Evolutionary conservation across 2,113 vertebrate species (phyloP), one percentile per base, ranked within the genome.

Genomic region (Xenopus borealis): DNA sequence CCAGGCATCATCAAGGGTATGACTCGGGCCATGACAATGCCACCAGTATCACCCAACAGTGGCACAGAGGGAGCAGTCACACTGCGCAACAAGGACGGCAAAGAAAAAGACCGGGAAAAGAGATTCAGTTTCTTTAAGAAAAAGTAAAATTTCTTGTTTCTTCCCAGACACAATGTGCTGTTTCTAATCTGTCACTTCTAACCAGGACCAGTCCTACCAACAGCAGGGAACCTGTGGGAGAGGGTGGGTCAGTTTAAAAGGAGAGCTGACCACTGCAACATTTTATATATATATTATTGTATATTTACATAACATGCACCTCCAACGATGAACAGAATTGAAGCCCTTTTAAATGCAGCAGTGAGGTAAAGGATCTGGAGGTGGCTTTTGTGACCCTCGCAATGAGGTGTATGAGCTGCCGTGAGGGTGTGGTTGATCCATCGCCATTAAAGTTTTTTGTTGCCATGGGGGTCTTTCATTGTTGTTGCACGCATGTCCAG

Each of bases 51-150:
- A 12, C 92, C 93, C 0, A 83, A 82, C 69, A 89, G 89, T 2
- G 84, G 80, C 1, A 87, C 91, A 0, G 86, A 90, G 7, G 93
- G 89, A 18, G 83, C 89, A 0, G 92, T 94, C 3, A 89, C 89
- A 58, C 89, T 95, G 83, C 93, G 95, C 69, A 90, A 88, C 87
- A 96, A 94, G 78, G 95, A 97, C 0, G 91, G 93, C 66, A 92
- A 94, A 84, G 94, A 96, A 30, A 92, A 89, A 72, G 94, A 95
- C 78, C 86, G 95, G 1, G 95, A 97, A 81, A 97, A 96, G 82
- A 91, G 95, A 75, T 96, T 97, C 90, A 97, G 95, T 85, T 97
- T 97, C 88, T 97, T 96, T 80, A 92, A 95, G 85, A 97, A 97
- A 89, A 97, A 91, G 80, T 77, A 70, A 70, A 30, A 2, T 46